Evolutionary conservation across 1,140 invertebrate species (phyloP).

Genomic region (Protaetia brevitarsis): DNA sequence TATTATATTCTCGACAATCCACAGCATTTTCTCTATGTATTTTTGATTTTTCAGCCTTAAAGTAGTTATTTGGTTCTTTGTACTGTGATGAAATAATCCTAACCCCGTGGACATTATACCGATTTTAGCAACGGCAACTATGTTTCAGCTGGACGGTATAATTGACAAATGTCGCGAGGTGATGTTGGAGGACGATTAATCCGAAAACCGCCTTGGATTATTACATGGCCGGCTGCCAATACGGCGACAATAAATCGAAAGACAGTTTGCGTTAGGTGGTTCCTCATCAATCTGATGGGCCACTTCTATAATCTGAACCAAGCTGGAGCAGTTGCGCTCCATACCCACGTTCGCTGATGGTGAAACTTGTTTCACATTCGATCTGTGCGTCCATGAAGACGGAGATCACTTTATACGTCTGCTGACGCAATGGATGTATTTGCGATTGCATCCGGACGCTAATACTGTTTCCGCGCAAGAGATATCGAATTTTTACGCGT

Average conservation of each 20-base stretch:
- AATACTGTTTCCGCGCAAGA: constrained; percentile 34
- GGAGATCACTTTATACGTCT: constrained; percentile 78
- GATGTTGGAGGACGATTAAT: constrained; percentile 75
- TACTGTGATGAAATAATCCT: constrained; percentile 75
- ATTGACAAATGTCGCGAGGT: constrained; percentile 73
- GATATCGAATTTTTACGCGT: constrained; percentile 52
- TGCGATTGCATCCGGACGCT: constrained; percentile 49
- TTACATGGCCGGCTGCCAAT: constrained; percentile 65
- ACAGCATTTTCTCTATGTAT: too few species aligned
- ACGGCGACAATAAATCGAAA: constrained; percentile 64
- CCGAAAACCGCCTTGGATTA: constrained; percentile 58
- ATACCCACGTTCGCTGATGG: constrained; percentile 62
- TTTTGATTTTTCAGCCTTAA: constrained; percentile 53
- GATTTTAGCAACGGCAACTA: constrained; percentile 71
- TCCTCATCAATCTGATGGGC: constrained; percentile 66
- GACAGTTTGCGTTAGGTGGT: constrained; percentile 65
- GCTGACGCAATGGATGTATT: constrained; percentile 66
- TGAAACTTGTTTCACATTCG: constrained; percentile 59
- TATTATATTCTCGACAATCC: too few species aligned
- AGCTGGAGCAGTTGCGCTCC: constrained; percentile 49
- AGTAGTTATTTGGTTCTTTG: constrained; percentile 72
- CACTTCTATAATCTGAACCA: constrained; percentile 54
- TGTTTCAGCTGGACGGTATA: constrained; percentile 72
- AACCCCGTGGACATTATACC: constrained; percentile 68
- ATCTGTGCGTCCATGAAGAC: constrained; percentile 77